These are phyloP conservation scores for Heliconius charithonia DNA, from an alignment of 2,888 invertebrate genomes.

Conservation along the genomic window DNA sequence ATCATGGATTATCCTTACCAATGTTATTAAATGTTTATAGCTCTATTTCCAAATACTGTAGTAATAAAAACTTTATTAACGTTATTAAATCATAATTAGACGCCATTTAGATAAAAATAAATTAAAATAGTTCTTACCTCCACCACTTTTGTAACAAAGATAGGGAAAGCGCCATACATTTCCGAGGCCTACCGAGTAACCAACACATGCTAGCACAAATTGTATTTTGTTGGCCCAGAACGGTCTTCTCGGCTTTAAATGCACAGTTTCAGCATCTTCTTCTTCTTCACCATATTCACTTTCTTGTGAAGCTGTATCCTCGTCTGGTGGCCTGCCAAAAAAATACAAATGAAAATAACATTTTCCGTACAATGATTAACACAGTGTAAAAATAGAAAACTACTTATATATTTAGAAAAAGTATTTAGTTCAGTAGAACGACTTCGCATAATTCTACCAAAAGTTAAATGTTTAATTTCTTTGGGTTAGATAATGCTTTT, in stretches of 20 bases:
- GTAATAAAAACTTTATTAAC: background rate
- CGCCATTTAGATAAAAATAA: background rate
- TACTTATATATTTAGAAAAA: conserved; percentile 6
- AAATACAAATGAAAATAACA: background rate
- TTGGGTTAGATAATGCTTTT: background rate
- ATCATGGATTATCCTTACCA: background rate
- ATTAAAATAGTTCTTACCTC: conserved; percentile 83
- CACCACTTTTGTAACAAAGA: conserved; percentile 94
- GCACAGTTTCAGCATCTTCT: conserved; percentile 87
- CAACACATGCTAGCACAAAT: conserved; percentile 94
- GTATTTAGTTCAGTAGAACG: conserved; percentile 13
- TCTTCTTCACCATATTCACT: conserved; percentile 89
- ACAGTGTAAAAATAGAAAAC: conserved; percentile 1
- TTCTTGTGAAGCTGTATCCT: conserved; percentile 89
- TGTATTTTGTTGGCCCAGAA: conserved; percentile 95
- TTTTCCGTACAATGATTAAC: background rate
- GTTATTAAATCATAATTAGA: background rate
- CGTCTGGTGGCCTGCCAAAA: conserved; percentile 86
- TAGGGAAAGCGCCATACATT: conserved; percentile 97
- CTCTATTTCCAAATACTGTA: background rate
- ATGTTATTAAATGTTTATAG: background rate
- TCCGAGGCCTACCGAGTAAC: conserved; percentile 94
- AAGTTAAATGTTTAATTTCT: background rate
- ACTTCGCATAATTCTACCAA: background rate
- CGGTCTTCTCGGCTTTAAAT: conserved; percentile 90